Evolutionary conservation across 2,888 invertebrate species (phyloP).

Genomic region (Sisyra nigra): DNA sequence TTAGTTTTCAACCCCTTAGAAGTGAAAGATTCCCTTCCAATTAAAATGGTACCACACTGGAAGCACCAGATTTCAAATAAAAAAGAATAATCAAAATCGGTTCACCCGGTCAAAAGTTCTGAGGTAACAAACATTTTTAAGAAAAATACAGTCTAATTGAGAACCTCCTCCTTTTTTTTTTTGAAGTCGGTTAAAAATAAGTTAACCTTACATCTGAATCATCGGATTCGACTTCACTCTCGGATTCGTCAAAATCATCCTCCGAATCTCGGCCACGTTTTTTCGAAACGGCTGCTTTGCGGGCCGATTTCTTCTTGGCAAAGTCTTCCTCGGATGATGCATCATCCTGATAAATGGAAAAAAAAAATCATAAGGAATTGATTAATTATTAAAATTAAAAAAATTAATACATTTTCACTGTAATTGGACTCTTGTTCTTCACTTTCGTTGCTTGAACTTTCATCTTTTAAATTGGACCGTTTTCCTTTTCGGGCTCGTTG

Average conservation of each 20-base stretch:
- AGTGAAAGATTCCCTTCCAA: no score
- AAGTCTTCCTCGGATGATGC: neutral
- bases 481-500: conserved; percentile 24
- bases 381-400: neutral
- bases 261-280: neutral
- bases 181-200: neutral
- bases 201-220: conserved; percentile 19
- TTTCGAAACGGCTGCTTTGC: neutral
- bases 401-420: conserved; percentile 1
- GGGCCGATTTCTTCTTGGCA: neutral
- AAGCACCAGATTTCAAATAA: no score
- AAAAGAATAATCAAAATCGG: no score
- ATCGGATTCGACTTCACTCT: conserved; percentile 13
- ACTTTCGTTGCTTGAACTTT: conserved; percentile 25
- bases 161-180: no score
- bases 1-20: no score
- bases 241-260: conserved; percentile 5
- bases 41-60: no score
- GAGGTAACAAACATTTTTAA: no score
- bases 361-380: neutral
- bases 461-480: conserved; percentile 27
- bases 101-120: no score
- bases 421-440: conserved; percentile 16
- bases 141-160: no score
- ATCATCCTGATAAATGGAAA: neutral